These are phyloP conservation scores for Cydia strobilella DNA, from an alignment of 1,140 invertebrate species.

Conservation along the genomic window DNA sequence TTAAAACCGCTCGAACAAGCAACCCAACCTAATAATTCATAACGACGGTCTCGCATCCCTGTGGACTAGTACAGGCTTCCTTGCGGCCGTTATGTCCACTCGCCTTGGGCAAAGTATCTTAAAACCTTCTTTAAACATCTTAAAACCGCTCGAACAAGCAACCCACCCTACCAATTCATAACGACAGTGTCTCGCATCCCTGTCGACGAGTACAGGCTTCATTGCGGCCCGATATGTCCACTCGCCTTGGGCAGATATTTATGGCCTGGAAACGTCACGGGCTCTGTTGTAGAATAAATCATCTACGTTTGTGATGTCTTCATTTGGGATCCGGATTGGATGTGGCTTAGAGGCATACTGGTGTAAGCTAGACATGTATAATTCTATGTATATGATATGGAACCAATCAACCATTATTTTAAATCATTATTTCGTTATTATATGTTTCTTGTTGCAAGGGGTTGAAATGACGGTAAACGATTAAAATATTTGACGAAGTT, in stretches of 20 bases:
- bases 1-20: not conserved
- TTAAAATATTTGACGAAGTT: too few species aligned
- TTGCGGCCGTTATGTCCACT: constrained; percentile 69
- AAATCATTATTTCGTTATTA: too few species aligned
- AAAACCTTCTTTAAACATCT: not conserved
- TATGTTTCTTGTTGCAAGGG: too few species aligned
- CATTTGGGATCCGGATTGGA: constrained; percentile 36
- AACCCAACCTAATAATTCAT: not conserved
- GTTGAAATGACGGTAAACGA: too few species aligned
- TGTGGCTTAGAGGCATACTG: not conserved
- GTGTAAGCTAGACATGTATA: too few species aligned
- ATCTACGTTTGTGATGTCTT: constrained; percentile 71
- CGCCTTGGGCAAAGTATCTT: constrained; percentile 37
- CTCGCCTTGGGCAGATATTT: constrained; percentile 73
- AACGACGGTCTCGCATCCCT: constrained; percentile 49
- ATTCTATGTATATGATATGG: too few species aligned
- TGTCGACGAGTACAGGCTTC: constrained; percentile 65
- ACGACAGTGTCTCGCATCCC: constrained; percentile 48
- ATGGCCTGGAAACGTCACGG: constrained; percentile 77
- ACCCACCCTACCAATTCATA: constrained; percentile 20
- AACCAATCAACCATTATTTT: too few species aligned
- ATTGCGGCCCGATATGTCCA: constrained; percentile 71
- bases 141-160: not conserved
- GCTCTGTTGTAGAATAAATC: constrained; percentile 70
- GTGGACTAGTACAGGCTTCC: constrained; percentile 64